A percentile compares a stretch with the other conserved stretches of the same genome.
Conservation (phyloP, 2,888 invertebrate species). For the Yponomeuta evonymella region DNA sequence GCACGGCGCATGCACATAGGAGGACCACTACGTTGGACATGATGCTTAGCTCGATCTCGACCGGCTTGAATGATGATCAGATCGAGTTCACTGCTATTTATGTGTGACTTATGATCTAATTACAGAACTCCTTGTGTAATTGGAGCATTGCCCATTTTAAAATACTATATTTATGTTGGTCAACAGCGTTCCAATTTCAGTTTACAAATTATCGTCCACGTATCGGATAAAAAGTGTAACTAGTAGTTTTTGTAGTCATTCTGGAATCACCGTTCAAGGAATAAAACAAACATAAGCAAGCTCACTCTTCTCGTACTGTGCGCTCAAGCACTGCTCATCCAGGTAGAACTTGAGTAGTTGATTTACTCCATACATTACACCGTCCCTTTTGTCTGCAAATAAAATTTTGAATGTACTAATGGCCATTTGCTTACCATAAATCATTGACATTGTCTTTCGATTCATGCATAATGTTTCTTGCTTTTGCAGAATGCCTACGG, state of each 20-base stretch:
- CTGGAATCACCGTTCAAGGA: slow-evolving; percentile 6
- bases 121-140: background rate
- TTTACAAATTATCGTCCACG: background rate
- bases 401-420: too few relatives aligned
- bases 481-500: background rate
- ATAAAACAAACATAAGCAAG: slow-evolving; percentile 3
- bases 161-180: background rate
- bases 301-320: background rate
- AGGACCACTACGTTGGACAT: background rate
- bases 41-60: background rate
- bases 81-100: background rate
- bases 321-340: slow-evolving; percentile 4
- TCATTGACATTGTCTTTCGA: background rate
- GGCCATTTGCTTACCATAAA: too few relatives aligned
- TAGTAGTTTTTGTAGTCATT: background rate
- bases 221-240: background rate
- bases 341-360: background rate
- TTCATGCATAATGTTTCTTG: background rate
- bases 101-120: background rate
- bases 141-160: background rate
- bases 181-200: background rate
- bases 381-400: too few relatives aligned
- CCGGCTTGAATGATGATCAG: background rate
- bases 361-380: background rate
- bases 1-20: background rate